Evolutionary conservation across 2,113 vertebrate species (phyloP), one percentile per base, ranked within the genome.

Genomic region (Globicephala melas): DNA sequence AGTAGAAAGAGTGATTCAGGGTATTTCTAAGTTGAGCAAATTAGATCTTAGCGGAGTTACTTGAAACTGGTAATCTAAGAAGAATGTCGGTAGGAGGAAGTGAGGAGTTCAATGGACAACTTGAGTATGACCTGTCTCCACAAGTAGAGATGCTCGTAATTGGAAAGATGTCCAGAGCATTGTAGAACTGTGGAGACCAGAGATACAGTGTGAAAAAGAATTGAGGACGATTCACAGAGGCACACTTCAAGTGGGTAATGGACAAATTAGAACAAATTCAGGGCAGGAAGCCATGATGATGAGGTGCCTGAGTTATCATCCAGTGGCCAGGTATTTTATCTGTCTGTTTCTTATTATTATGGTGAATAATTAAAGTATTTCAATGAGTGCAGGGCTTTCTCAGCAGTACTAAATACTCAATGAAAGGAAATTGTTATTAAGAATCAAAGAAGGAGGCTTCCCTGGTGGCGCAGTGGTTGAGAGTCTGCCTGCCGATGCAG

Each of bases 201-300:
- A 70, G 74, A 23, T 2, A 6, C 0, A 3, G 15, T 7, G 1
- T n/a, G 33, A 63, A 6, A 25, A 5, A 65, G 21, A 20, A n/a
- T 1, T 33, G 26, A 31, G 55, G 58, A 79, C 20, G 33, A 12
- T 94, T 68, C 58, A 60, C 26, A 84, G 71, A 87, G 31, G 62
- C 65, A 44, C 47, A 31, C 5, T 62, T 81, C 44, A 85, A 12
- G 6, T 12, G 50, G 18, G 25, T 10, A 55, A 91, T 5, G 86
- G 67, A 62, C 76, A 76, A 67, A 50, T 77, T 17, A 82, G 74
- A 89, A 84, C 36, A 67, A 25, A 79, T 31, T 80, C 8, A 47
- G 31, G 74, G 41, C 62, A 93, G 33, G 38, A 58, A 92, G 12
- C 15, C 60, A 8, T 28, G 3, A n/a, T 6, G 15, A 18, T 36